These are phyloP conservation scores for Macropodus opercularis DNA, from an alignment of 2,797 vertebrate species.

Conservation along the genomic window DNA sequence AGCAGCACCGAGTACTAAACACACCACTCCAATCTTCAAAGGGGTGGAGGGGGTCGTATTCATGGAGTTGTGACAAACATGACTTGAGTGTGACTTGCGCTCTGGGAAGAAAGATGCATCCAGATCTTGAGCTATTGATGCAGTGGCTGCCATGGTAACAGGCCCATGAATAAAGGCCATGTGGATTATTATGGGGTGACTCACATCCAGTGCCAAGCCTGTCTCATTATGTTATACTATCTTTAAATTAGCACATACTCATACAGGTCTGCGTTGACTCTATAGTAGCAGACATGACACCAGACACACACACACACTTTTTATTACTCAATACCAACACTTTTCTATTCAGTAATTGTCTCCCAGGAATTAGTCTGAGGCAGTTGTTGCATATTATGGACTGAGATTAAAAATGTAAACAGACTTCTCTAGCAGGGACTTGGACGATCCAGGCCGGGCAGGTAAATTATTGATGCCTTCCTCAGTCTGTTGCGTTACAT, in stretches of 20 bases:
- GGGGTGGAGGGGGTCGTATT: constrained; percentile 53
- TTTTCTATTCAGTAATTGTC: no score
- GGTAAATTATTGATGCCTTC: constrained; percentile 63
- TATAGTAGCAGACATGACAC: neutral
- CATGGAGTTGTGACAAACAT: constrained; percentile 65
- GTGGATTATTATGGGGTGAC: constrained; percentile 82
- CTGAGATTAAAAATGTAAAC: constrained; percentile 70
- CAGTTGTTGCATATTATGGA: constrained; percentile 55
- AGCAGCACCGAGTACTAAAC: no score
- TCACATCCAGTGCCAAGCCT: constrained; percentile 62
- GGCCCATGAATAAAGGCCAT: constrained; percentile 73
- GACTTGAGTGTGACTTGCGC: constrained; percentile 66
- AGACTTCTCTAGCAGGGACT: constrained; percentile 50
- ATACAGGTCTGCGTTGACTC: neutral
- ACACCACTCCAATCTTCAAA: constrained; percentile 32
- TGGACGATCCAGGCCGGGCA: constrained; percentile 40
- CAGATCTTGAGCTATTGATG: constrained; percentile 73
- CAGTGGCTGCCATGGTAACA: constrained; percentile 77
- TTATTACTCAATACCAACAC: constrained; percentile 14
- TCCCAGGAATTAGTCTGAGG: constrained; percentile 35
- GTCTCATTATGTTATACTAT: constrained; percentile 55
- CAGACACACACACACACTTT: neutral
- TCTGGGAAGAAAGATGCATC: constrained; percentile 59
- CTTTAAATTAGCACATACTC: constrained; percentile 37
- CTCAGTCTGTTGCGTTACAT: constrained; percentile 25